A percentile compares a stretch with the other conserved stretches of the same genome.
Evolutionary conservation across 1,140 invertebrate genomes (phyloP).

Genomic region (Drosophila nikananu): DNA sequence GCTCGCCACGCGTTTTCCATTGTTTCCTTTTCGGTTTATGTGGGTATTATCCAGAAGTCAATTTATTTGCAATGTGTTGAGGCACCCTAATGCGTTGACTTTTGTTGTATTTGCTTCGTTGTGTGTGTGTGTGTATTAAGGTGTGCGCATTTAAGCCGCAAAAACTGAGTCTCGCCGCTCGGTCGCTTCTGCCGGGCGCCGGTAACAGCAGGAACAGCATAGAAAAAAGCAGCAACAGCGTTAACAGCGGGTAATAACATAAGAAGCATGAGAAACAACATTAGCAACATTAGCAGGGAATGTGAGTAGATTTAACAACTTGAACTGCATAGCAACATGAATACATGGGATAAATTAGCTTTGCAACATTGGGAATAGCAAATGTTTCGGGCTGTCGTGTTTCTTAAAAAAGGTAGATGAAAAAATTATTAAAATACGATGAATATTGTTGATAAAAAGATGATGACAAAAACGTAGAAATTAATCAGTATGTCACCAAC

Average conservation of each 20-base stretch:
- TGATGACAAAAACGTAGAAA: no score
- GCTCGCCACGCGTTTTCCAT: conserved; percentile 23
- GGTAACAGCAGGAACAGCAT: conserved; percentile 38
- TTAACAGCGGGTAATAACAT: not conserved
- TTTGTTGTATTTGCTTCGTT: conserved; percentile 6
- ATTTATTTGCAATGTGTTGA: conserved; percentile 46
- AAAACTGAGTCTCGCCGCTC: conserved; percentile 67
- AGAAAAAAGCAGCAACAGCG: not conserved
- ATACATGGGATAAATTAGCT: no score
- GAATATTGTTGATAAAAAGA: no score
- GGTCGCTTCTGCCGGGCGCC: conserved; percentile 53
- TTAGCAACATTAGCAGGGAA: not conserved
- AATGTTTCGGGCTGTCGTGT: no score
- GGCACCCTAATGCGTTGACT: conserved; percentile 56
- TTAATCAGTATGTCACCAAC: no score
- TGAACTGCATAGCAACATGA: not conserved
- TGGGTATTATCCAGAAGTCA: conserved; percentile 34
- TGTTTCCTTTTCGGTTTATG: conserved; percentile 16
- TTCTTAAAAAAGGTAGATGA: no score
- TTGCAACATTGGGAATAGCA: not conserved
- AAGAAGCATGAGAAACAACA: not conserved
- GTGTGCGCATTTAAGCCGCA: conserved; percentile 74
- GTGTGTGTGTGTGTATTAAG: conserved; percentile 17
- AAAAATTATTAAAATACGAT: no score
- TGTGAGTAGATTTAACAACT: not conserved